Evolutionary conservation across 2,888 invertebrate genomes (phyloP).

Genomic region (Eupithecia tripunctaria): DNA sequence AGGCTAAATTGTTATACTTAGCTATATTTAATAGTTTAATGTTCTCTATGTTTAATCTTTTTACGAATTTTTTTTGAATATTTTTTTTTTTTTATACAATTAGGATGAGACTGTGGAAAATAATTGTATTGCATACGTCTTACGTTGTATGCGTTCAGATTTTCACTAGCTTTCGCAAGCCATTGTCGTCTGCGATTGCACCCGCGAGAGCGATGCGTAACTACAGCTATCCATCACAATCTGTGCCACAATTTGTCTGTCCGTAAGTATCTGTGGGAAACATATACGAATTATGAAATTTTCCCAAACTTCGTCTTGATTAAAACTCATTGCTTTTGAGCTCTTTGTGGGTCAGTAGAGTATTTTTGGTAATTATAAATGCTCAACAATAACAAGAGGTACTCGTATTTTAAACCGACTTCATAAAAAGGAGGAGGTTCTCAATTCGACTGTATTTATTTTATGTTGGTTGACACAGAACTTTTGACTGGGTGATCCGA

Average conservation of each 20-base stretch:
- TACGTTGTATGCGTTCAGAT: constrained; percentile 9
- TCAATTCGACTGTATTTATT: too few species aligned
- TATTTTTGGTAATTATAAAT: not conserved
- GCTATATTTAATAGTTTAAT: too few species aligned
- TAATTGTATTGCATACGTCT: not conserved
- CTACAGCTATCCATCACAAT: constrained; percentile 49
- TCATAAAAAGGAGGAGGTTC: too few species aligned
- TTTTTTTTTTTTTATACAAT: too few species aligned
- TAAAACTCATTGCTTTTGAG: not conserved
- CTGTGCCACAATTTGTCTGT: constrained; percentile 29
- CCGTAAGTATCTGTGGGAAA: constrained; percentile 24
- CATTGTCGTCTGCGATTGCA: constrained; percentile 43
- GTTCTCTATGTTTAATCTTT: too few species aligned
- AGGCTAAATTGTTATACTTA: too few species aligned
- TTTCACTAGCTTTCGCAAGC: constrained; percentile 34
- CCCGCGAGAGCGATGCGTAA: constrained; percentile 48
- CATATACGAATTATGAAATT: not conserved
- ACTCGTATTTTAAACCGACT: too few species aligned
- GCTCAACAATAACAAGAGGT: too few species aligned
- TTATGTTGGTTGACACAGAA: too few species aligned
- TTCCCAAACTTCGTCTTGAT: not conserved
- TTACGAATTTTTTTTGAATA: too few species aligned
- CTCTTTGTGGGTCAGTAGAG: not conserved
- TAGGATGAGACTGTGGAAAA: not conserved
- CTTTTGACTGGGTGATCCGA: too few species aligned